Evolutionary conservation across 1,140 invertebrate genomes (phyloP).

Genomic region (Babylonia areolata): DNA sequence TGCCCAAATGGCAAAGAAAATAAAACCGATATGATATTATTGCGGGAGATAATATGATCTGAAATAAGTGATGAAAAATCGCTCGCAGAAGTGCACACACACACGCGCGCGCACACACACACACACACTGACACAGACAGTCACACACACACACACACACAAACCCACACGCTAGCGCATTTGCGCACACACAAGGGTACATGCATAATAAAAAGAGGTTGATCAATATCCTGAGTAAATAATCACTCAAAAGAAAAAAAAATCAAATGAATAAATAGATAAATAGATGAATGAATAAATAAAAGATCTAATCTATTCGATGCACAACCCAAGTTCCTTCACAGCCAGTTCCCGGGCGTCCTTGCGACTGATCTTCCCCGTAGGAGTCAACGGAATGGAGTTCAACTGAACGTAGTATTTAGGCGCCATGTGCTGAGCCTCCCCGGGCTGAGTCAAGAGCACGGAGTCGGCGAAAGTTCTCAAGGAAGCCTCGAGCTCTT

Average conservation of each 20-base stretch:
- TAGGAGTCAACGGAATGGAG: slow-evolving; percentile 38
- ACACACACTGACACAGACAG: background rate
- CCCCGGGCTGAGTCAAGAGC: slow-evolving; percentile 1
- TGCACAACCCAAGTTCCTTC: slow-evolving; percentile 1
- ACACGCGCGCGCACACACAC: background rate
- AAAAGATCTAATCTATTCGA: background rate
- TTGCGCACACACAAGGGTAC: background rate
- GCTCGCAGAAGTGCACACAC: background rate
- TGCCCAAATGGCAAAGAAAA: background rate
- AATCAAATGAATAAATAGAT: no score
- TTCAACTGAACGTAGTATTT: slow-evolving; percentile 45
- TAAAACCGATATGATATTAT: background rate
- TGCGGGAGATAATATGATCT: background rate
- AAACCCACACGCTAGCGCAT: background rate
- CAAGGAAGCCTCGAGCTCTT: slow-evolving; percentile 19
- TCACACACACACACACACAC: background rate
- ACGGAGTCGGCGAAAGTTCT: slow-evolving; percentile 30
- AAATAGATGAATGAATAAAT: background rate
- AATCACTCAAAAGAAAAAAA: background rate
- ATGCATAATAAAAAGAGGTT: background rate
- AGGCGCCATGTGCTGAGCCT: slow-evolving; percentile 45
- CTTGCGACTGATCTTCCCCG: slow-evolving; percentile 42
- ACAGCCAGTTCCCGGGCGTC: slow-evolving; percentile 29
- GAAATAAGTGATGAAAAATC: background rate
- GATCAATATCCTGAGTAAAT: background rate